Evolutionary conservation across 2,888 invertebrate species (phyloP), one percentile per base, ranked within the genome.

Genomic region (Drosophila hamatofila): DNA sequence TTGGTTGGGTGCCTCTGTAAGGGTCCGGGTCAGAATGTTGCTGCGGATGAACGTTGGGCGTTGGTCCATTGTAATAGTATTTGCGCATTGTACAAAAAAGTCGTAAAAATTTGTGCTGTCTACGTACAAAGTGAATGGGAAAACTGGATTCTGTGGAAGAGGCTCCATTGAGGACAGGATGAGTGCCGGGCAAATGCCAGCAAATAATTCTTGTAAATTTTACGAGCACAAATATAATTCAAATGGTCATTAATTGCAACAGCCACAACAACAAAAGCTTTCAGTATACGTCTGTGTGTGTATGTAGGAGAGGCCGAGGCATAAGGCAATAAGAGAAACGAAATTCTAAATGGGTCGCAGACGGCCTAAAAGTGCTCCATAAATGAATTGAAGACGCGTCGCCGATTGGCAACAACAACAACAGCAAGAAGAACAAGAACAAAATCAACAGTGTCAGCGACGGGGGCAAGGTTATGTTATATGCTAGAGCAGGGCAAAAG

Each of bases 211-310:
- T 88, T 91, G 89, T 91, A 90, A 91, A 91, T 87, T 91, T 91
- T 91, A 91, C 85, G 90, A 91, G 85, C 88, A 81, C 88, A 91
- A 91, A 91, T 91, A 91, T 91, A 91, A 91, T 91, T 91, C 89
- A 91, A 91, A 91, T 89, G 85, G 75, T 75, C 89, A 90, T 91
- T 91, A 91, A 91, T 91, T 88, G 89, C 89, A 90, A 86, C 74
- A 81, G 84, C 86, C 75, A 75, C 76, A 60, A 72, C 59, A 75
- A 65, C 61, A 55, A 46, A 7, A 23, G 25, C 7, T 16, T 58
- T 58, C 21, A 14, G 14, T 21, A 41, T 11, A 21, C 3, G 5
- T 41, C 2, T 12, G 2, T 21, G 21, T 21, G 2, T 12, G 2
- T 21, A 5, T 21, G n/a, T 39, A n/a, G 35, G 23, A 11, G 16